Evolutionary conservation across 2,113 vertebrate species (phyloP).

Genomic region (Grallaria varia): DNA sequence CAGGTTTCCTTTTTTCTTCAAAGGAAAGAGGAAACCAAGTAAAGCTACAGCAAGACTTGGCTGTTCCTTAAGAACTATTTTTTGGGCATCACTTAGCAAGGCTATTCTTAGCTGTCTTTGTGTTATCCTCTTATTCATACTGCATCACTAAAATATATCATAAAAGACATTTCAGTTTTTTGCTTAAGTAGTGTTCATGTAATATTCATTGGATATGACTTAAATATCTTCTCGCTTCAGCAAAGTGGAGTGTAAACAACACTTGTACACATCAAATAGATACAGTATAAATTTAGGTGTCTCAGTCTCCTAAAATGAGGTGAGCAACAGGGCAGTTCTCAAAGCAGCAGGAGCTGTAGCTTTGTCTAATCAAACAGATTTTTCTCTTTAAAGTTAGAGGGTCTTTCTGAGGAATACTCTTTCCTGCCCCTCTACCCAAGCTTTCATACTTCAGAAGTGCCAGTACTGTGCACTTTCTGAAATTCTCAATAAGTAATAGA

Average conservation of each 20-base stretch:
- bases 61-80: conserved; percentile 12
- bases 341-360: not conserved
- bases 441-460: not conserved
- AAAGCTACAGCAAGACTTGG: not conserved
- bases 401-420: not conserved
- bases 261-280: conserved; percentile 4
- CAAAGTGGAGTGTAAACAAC: conserved; percentile 3
- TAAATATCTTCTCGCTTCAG: not conserved
- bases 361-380: not conserved
- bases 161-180: not conserved
- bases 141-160: conserved; percentile 27
- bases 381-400: not conserved
- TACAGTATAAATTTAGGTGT: conserved; percentile 10
- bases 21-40: not conserved
- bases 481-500: not conserved
- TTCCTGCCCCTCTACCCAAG: not conserved
- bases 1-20: not conserved
- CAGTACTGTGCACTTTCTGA: not conserved
- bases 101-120: conserved; percentile 12
- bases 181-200: conserved; percentile 25
- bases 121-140: not conserved
- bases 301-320: not conserved
- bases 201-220: conserved; percentile 16
- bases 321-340: not conserved
- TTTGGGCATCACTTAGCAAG: not conserved